Evolutionary conservation across 1,140 invertebrate genomes (phyloP), one percentile per base, ranked within the genome.

Genomic region (Harpegnathos saltator): DNA sequence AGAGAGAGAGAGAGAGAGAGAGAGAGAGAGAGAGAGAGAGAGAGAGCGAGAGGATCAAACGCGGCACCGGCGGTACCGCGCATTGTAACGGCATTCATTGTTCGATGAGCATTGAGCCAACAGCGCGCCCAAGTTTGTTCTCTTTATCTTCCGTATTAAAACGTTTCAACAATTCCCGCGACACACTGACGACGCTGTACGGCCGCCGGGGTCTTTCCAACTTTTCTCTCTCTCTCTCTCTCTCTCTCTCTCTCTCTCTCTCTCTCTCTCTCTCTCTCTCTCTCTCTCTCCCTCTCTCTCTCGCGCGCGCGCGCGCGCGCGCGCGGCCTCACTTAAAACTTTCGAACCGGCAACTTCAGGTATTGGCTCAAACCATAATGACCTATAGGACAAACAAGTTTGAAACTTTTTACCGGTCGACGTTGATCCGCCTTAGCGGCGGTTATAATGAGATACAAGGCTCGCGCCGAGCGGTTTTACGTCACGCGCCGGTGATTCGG

Each of bases 351-450:
- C 29, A 62, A 54, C 52, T 80, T 17, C 2, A 63, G 61, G 69
- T 82, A 73, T 74, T 62, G 68, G 56, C 78, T 73, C 54, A 82
- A 62, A 82, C 78, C 69, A 14, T 82, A 82, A 82, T 82, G 69
- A 74, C 56, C 56, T 73, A 62, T 26, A 62, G 19, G 69, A 82
- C 66, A 74, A 82, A 82, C 56, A 61, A 82, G 78, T 82, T 38
- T 5, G 14, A 3, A 82, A 82, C 68, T 82, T 82, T 82, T 82
- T 72, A 9, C 56, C n/a, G 7, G 22, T 69, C 52, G 54, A 80
- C 65, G 52, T 80, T 71, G 75, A 78, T 78, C 75, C 52, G 33
- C 22, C 24, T 69, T 69, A 58, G n/a, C 52, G 65, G 38, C 22
- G 22, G 17, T 71, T 58, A 80, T 80, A 80, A 80, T 80, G 9